Evolutionary conservation across 2,888 invertebrate genomes (phyloP).

Genomic region (Aproaerema taeniolella): DNA sequence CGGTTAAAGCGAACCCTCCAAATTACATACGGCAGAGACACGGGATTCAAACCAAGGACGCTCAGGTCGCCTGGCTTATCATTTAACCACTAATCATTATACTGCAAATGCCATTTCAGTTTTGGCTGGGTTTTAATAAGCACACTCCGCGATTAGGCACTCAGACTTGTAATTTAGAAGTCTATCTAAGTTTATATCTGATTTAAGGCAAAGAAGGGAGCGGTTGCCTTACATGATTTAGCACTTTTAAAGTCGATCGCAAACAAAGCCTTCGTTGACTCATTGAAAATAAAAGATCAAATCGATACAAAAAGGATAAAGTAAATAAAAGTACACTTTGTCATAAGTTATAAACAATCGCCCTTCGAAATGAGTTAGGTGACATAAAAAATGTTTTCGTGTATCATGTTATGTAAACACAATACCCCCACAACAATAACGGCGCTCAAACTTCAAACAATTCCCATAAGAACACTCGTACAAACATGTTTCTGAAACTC

Average conservation of each 20-base stretch:
- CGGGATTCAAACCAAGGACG: conserved; percentile 72
- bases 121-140: conserved; percentile 63
- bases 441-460: conserved; percentile 50
- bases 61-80: conserved; percentile 67
- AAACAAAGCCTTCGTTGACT: too few species aligned
- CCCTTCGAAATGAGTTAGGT: conserved; percentile 6
- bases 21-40: conserved; percentile 75
- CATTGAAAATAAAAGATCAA: too few species aligned
- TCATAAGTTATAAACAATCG: conserved; percentile 8
- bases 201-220: conserved; percentile 28
- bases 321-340: conserved; percentile 1
- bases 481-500: conserved; percentile 63
- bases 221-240: too few species aligned
- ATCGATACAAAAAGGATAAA: neutral
- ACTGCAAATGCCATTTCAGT: conserved; percentile 69
- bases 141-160: conserved; percentile 48
- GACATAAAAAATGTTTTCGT: conserved; percentile 12
- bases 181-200: conserved; percentile 47
- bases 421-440: conserved; percentile 41
- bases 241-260: too few species aligned
- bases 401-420: conserved; percentile 13
- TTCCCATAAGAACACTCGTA: conserved; percentile 61
- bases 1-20: conserved; percentile 67
- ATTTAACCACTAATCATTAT: conserved; percentile 71
- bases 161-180: conserved; percentile 52